Evolutionary conservation across 2,888 invertebrate genomes (phyloP).

Genomic region (Epinotia bilunana): DNA sequence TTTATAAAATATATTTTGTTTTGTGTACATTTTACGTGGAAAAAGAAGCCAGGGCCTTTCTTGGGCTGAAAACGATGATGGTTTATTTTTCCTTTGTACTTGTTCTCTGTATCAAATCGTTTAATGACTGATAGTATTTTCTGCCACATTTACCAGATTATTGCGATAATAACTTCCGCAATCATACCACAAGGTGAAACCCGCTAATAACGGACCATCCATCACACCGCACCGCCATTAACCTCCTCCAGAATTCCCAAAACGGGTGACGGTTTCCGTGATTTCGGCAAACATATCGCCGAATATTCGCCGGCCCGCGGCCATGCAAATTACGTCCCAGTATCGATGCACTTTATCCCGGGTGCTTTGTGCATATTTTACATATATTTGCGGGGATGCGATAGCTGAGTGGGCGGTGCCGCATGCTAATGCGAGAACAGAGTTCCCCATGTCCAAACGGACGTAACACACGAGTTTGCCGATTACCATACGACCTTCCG

Average conservation of each 20-base stretch:
- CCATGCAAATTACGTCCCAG: conserved; percentile 80
- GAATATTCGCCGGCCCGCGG: conserved; percentile 70
- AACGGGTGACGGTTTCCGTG: conserved; percentile 48
- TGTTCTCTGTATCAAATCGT: not conserved
- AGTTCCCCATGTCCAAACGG: not conserved
- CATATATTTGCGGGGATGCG: conserved; percentile 77
- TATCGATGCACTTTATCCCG: conserved; percentile 81
- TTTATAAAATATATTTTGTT: too few species aligned
- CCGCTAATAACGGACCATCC: conserved; percentile 18
- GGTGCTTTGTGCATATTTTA: conserved; percentile 81
- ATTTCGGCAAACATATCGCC: conserved; percentile 74
- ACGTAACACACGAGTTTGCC: conserved; percentile 1
- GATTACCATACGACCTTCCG: not conserved
- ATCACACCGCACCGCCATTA: conserved; percentile 36
- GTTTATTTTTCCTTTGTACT: too few species aligned
- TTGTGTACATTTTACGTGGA: too few species aligned
- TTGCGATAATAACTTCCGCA: not conserved
- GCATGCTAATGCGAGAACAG: conserved; percentile 62
- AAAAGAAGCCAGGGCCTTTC: too few species aligned
- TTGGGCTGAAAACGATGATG: too few species aligned
- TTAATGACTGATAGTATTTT: not conserved
- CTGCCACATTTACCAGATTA: not conserved
- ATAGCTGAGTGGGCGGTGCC: conserved; percentile 75
- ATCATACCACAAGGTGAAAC: conserved; percentile 1
- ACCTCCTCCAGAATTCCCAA: conserved; percentile 26